Evolutionary conservation across 2,888 invertebrate genomes (phyloP).

Genomic region (Craniophora ligustri): DNA sequence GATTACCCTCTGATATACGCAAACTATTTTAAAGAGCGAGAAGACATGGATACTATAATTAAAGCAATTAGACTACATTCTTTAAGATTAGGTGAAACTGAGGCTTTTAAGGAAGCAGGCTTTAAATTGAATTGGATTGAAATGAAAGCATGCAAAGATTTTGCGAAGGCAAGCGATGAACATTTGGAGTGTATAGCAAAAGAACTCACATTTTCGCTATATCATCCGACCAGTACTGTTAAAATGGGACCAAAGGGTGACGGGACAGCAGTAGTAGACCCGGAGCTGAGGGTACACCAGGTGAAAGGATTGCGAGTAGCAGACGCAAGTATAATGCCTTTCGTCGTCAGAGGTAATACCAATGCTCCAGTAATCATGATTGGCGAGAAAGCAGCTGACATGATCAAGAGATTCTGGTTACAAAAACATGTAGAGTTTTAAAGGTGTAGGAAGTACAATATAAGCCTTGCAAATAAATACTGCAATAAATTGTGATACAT

Average conservation of each 20-base stretch:
- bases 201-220: constrained; percentile 84
- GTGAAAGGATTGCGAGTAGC: constrained; percentile 87
- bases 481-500: constrained; percentile 35
- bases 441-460: constrained; percentile 26
- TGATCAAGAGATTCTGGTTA: constrained; percentile 89
- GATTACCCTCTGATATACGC: constrained; percentile 90
- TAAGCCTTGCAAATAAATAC: constrained; percentile 4
- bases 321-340: constrained; percentile 91
- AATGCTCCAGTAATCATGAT: constrained; percentile 90
- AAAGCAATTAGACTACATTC: constrained; percentile 62
- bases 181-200: constrained; percentile 67
- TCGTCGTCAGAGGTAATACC: constrained; percentile 89
- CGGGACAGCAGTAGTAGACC: constrained; percentile 86
- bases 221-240: constrained; percentile 91
- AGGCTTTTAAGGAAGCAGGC: constrained; percentile 64
- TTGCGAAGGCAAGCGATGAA: constrained; percentile 61
- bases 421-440: constrained; percentile 66
- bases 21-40: constrained; percentile 89
- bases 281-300: constrained; percentile 86
- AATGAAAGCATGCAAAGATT: constrained; percentile 67
- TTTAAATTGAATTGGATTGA: constrained; percentile 70
- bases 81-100: constrained; percentile 64
- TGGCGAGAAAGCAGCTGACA: constrained; percentile 90
- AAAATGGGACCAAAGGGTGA: constrained; percentile 89
- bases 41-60: constrained; percentile 81